Percentiles rank a stretch among this genome's conserved stretches.
Conservation (phyloP, 2,797 vertebrate genomes). For the Astyanax mexicanus region DNA sequence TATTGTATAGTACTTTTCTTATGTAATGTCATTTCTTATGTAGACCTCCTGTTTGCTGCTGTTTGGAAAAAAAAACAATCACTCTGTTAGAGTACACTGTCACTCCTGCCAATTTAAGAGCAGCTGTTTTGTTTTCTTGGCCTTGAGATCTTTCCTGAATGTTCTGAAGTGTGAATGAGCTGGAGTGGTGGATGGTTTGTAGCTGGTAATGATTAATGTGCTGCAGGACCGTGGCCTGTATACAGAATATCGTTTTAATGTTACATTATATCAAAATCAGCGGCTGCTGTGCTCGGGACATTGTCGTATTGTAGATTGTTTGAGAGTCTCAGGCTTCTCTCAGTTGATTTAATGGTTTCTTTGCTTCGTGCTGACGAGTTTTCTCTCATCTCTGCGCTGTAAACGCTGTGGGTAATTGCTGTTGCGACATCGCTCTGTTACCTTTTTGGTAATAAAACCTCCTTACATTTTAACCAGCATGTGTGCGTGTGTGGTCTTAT, state of each 20-base stretch:
- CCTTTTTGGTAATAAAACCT: constrained; percentile 69
- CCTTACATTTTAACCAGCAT: constrained; percentile 72
- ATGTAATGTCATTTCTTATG: not conserved
- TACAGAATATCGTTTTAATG: too few relatives aligned
- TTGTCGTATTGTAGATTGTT: not conserved
- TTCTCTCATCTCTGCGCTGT: constrained; percentile 31
- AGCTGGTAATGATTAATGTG: constrained; percentile 15
- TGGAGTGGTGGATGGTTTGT: not conserved
- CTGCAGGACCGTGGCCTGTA: not conserved
- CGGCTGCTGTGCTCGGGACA: not conserved
- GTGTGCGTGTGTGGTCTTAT: constrained; percentile 36
- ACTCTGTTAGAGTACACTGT: not conserved
- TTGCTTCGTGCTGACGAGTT: constrained; percentile 18
- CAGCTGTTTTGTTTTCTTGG: not conserved
- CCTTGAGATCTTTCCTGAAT: not conserved
- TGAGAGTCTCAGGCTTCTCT: not conserved
- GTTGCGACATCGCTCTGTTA: constrained; percentile 50
- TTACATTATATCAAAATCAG: not conserved
- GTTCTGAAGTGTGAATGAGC: not conserved
- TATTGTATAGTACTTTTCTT: not conserved
- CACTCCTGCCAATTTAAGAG: not conserved
- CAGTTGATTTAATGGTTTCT: not conserved
- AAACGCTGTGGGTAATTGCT: constrained; percentile 39
- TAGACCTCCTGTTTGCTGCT: not conserved
- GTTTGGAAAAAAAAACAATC: not conserved